These are phyloP conservation scores for Pollenia griseotomentosa DNA, from an alignment of 2,888 invertebrate genomes.

Conservation along the genomic window DNA sequence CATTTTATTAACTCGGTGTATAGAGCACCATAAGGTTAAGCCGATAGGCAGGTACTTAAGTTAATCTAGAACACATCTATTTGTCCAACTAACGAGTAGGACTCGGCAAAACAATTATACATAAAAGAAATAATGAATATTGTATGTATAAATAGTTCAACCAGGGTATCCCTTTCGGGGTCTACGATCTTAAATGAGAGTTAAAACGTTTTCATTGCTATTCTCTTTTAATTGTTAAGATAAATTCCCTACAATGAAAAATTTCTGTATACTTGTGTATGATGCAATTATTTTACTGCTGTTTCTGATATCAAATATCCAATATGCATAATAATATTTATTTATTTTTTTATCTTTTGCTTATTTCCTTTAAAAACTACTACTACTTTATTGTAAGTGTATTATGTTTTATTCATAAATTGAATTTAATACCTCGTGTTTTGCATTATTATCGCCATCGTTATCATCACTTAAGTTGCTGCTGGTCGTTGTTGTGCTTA, in stretches of 20 bases:
- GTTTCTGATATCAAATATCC: constrained; percentile 42
- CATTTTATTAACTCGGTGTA: no score
- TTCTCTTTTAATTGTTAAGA: background rate
- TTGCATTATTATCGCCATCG: constrained; percentile 72
- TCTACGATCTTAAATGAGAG: no score
- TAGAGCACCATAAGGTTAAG: no score
- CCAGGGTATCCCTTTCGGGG: no score
- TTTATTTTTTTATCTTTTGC: background rate
- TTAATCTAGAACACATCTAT: no score
- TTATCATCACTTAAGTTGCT: constrained; percentile 70
- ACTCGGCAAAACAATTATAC: no score
- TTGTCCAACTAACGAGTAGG: no score
- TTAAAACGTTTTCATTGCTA: no score
- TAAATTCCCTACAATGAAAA: background rate
- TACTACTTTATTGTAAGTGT: no score
- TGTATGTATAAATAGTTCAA: no score
- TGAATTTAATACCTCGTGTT: constrained; percentile 80
- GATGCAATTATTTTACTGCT: constrained; percentile 17
- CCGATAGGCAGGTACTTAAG: no score
- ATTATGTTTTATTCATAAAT: constrained; percentile 14
- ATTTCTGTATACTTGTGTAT: background rate
- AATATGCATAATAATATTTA: constrained; percentile 8
- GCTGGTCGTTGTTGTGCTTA: constrained; percentile 74
- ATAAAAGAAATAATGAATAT: no score
- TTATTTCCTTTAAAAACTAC: constrained; percentile 24